Conservation (phyloP, 2,797 vertebrate genomes). For the Pempheris klunzingeri region DNA sequence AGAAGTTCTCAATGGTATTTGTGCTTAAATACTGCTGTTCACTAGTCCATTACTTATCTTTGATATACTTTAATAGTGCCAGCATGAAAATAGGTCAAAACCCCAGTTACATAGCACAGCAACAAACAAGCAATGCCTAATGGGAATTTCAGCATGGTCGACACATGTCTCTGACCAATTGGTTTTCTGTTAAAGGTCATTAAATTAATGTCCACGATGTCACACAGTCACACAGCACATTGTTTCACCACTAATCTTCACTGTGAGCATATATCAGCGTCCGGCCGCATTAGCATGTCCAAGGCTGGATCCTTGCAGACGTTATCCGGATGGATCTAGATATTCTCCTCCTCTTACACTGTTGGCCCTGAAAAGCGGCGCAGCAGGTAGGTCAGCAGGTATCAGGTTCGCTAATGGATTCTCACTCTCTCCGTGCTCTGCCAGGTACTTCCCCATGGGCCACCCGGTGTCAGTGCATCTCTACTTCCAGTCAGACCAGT, state of each 20-base stretch:
- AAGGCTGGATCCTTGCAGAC: slow-evolving; percentile 37
- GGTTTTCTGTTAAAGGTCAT: slow-evolving; percentile 69
- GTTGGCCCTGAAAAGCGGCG: slow-evolving; percentile 50
- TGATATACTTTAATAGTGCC: slow-evolving; percentile 8
- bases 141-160: slow-evolving; percentile 44
- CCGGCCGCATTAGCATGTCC: slow-evolving; percentile 59
- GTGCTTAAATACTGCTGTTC: slow-evolving; percentile 2
- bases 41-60: slow-evolving; percentile 20
- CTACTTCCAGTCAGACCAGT: slow-evolving; percentile 97
- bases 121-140: slow-evolving; percentile 17
- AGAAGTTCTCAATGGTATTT: slow-evolving; percentile 7
- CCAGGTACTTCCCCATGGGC: slow-evolving; percentile 96
- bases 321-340: slow-evolving; percentile 53
- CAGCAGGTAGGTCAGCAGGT: slow-evolving; percentile 41
- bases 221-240: slow-evolving; percentile 63
- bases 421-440: slow-evolving; percentile 46
- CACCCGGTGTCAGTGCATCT: slow-evolving; percentile 94
- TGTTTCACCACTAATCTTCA: slow-evolving; percentile 64
- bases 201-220: slow-evolving; percentile 69
- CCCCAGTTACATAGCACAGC: not conserved
- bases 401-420: slow-evolving; percentile 60
- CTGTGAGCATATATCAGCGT: slow-evolving; percentile 61
- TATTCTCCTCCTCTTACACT: slow-evolving; percentile 61
- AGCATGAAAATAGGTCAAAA: slow-evolving; percentile 19
- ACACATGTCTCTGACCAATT: slow-evolving; percentile 60